Percentiles rank a stretch among this genome's conserved stretches.
phyloP scores from a whole-genome alignment of 2,797 vertebrate genomes.

The Sarcophilus harrisii region DNA sequence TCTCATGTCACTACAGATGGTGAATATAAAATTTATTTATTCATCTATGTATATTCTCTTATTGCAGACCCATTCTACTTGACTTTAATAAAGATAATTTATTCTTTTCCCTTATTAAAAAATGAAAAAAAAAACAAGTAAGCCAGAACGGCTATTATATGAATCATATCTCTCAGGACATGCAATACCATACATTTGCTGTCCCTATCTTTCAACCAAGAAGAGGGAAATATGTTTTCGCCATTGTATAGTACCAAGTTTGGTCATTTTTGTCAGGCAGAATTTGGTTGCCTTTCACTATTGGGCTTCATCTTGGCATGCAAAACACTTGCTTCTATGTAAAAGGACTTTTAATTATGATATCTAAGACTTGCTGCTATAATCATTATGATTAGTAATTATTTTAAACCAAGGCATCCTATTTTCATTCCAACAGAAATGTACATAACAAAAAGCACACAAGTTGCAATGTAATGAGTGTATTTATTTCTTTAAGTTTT shows the following conservation, averaged over 20 bases:
- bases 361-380: not conserved
- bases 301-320: not conserved
- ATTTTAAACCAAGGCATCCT: not conserved
- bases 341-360: not conserved
- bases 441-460: not conserved
- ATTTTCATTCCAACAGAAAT: not conserved
- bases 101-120: not conserved
- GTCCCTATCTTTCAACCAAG: not conserved
- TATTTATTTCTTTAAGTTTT: not conserved
- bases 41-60: not conserved
- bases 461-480: not conserved
- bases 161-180: not conserved
- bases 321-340: not conserved
- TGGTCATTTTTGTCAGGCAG: not conserved
- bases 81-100: not conserved
- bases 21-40: not conserved
- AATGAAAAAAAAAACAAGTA: not conserved
- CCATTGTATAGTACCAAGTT: not conserved
- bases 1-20: not conserved
- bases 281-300: not conserved
- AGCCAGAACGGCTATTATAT: not conserved
- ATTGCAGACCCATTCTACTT: not conserved
- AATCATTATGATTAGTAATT: not conserved
- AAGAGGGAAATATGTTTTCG: not conserved
- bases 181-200: not conserved